Conservation (phyloP, 2,797 vertebrate genomes). For the Paguma larvata region DNA sequence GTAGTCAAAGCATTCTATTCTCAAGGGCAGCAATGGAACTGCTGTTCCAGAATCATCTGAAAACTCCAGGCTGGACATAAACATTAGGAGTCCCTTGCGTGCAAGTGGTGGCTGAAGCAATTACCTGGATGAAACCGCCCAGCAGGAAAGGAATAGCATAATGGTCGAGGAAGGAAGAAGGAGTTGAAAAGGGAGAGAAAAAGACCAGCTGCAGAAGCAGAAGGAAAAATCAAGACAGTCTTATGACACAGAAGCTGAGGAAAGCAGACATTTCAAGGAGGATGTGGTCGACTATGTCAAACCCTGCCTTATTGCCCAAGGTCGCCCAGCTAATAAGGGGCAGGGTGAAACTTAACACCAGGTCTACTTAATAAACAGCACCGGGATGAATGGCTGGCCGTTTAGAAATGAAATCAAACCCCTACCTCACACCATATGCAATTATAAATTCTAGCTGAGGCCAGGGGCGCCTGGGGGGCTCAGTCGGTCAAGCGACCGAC, state of each 20-base stretch:
- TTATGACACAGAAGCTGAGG: background rate
- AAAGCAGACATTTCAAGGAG: background rate
- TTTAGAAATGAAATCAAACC: background rate
- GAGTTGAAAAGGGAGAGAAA: background rate
- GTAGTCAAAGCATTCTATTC: background rate
- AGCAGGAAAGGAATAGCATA: background rate
- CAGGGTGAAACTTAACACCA: background rate
- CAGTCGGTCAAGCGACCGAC: too few species aligned
- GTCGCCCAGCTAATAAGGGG: background rate
- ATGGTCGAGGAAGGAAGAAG: background rate
- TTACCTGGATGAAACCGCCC: background rate
- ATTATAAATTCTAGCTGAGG: background rate
- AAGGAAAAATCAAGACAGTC: conserved; percentile 25
- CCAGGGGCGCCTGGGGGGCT: too few species aligned
- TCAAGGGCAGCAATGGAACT: background rate
- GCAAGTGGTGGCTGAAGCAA: background rate
- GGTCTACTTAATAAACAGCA: background rate
- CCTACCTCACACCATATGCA: background rate
- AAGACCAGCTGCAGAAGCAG: background rate
- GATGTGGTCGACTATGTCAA: background rate
- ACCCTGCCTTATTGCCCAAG: background rate
- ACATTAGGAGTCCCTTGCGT: background rate
- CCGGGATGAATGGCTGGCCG: background rate
- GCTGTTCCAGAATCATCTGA: background rate
- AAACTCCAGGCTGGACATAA: background rate